Conservation (phyloP, 23 tunicate species). For the Clavelina lepadiformis region DNA sequence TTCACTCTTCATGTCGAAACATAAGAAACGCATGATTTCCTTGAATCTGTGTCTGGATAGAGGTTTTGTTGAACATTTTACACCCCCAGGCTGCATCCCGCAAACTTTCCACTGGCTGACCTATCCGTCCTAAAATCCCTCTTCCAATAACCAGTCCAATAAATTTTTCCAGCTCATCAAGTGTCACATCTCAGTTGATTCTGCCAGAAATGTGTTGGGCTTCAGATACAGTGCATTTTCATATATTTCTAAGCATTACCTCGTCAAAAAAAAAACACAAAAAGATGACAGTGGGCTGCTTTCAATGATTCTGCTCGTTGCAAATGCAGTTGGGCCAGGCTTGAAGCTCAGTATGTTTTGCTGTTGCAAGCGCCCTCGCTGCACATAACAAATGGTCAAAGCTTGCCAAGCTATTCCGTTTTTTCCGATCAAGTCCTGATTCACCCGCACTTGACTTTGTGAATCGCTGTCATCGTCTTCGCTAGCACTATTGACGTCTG, state of each 20-base stretch:
- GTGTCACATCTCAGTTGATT: conserved; percentile 11
- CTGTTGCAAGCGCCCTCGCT: conserved; percentile 16
- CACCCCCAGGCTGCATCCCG: conserved; percentile 18
- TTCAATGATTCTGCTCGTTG: conserved; percentile 1
- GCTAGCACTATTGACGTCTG: conserved; percentile 3
- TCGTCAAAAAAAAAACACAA: conserved; percentile 8
- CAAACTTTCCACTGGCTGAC: conserved; percentile 13
- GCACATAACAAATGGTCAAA: conserved; percentile 6
- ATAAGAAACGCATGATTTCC: conserved; percentile 4
- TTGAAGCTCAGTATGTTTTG: conserved; percentile 11
- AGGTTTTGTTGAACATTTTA: conserved; percentile 14
- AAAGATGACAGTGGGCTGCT: conserved; percentile 9
- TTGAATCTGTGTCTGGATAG: conserved; percentile 9
- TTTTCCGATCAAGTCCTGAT: conserved; percentile 15
- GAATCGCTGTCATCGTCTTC: conserved; percentile 13
- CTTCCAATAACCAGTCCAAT: conserved; percentile 13
- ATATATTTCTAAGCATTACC: conserved; percentile 7
- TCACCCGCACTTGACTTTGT: conserved; percentile 18
- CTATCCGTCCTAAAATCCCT: conserved; percentile 9
- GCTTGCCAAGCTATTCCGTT: conserved; percentile 21
- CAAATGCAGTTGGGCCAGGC: conserved; percentile 20
- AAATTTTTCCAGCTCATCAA: conserved; percentile 17
- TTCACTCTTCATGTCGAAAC: conserved; percentile 19
- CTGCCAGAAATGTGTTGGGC: conserved; percentile 9
- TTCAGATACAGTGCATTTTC: conserved; percentile 19